A percentile compares a stretch with the other conserved stretches of the same genome.
These are phyloP conservation scores for Eulemur coronatus DNA, from an alignment of 2,797 vertebrate genomes.

Conservation along the genomic window DNA sequence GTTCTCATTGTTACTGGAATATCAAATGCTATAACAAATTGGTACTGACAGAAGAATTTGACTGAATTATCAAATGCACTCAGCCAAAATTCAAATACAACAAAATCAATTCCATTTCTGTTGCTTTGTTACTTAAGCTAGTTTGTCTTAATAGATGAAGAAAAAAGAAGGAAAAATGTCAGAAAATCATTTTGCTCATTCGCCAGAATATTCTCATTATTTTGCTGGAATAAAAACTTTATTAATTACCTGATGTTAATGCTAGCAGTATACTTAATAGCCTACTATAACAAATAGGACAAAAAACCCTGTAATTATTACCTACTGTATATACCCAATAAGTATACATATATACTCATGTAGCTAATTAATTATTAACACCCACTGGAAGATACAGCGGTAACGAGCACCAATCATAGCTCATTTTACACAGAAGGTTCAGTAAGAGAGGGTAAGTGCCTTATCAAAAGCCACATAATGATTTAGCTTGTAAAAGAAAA, in stretches of 20 bases:
- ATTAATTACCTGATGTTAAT: neutral
- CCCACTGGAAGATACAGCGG: neutral
- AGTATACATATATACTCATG: neutral
- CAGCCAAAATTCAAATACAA: constrained; percentile 39
- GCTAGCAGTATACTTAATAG: neutral
- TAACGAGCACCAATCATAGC: neutral
- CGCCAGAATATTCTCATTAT: neutral
- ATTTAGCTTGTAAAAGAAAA: neutral
- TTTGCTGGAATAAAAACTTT: neutral
- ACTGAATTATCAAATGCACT: constrained; percentile 43
- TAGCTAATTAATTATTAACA: neutral
- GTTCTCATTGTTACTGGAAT: constrained; percentile 6
- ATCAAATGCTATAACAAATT: constrained; percentile 48
- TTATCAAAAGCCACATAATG: neutral
- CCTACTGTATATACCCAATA: neutral
- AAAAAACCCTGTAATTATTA: neutral
- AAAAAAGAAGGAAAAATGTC: neutral
- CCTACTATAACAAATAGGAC: neutral
- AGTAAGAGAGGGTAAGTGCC: neutral
- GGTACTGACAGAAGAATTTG: constrained; percentile 41
- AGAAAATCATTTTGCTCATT: neutral
- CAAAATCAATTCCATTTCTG: constrained; percentile 15
- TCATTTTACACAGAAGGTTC: neutral
- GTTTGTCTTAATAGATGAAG: neutral
- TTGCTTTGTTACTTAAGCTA: neutral